These are phyloP conservation scores for Ardeotis arabs DNA, from an alignment of 2,113 vertebrate species.

Conservation along the genomic window DNA sequence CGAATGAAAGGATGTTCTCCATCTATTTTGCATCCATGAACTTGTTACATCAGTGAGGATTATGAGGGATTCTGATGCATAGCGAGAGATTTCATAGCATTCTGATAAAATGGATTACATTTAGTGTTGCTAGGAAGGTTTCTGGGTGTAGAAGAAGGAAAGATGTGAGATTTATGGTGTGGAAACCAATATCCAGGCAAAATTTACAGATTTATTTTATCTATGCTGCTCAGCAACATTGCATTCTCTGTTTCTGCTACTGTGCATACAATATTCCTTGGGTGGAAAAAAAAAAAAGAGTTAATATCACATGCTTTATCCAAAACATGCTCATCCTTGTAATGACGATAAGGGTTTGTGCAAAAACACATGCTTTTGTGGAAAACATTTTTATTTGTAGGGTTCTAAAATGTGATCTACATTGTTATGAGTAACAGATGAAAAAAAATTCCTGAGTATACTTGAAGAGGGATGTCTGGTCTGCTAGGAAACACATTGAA, in stretches of 20 bases:
- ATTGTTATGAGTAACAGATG: not conserved
- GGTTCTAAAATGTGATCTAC: not conserved
- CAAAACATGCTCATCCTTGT: not conserved
- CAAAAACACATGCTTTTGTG: not conserved
- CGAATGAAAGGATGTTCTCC: not conserved
- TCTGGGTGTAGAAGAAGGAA: not conserved
- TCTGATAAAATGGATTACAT: not conserved
- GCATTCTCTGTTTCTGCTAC: not conserved
- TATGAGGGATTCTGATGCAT: not conserved
- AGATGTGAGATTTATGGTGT: not conserved
- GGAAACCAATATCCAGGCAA: not conserved
- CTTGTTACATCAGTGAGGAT: not conserved
- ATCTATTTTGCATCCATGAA: not conserved
- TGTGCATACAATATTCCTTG: not conserved
- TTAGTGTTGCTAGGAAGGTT: not conserved
- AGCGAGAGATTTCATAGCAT: not conserved
- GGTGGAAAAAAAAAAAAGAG: not conserved
- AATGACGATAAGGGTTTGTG: fast-evolving
- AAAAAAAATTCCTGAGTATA: not conserved
- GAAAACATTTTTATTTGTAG: not conserved
- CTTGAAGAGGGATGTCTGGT: not conserved
- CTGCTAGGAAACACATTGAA: not conserved
- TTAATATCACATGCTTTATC: not conserved
- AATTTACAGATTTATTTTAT: not conserved
- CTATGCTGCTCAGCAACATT: not conserved